phyloP scores from a whole-genome alignment of 2,888 invertebrate genomes.

The Drymonia ruficornis region DNA sequence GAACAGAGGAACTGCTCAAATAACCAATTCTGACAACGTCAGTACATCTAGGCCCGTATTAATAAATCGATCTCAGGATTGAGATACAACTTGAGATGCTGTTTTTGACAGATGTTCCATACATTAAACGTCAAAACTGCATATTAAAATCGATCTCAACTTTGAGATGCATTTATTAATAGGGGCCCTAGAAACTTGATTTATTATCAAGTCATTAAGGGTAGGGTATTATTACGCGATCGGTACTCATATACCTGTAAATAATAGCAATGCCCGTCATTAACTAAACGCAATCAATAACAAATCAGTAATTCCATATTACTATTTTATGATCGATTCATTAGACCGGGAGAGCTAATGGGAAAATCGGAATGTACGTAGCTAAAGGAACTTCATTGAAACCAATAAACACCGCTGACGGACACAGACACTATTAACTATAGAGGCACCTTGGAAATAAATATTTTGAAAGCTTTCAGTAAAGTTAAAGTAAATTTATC shows the following conservation, averaged over 20 bases:
- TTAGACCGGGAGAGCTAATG: conserved; percentile 4
- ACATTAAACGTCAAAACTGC: too few species aligned
- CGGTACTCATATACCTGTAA: conserved; percentile 25
- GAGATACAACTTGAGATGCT: too few species aligned
- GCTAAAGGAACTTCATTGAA: conserved; percentile 4
- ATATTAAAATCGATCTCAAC: too few species aligned
- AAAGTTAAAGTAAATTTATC: too few species aligned
- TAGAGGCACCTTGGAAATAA: background rate
- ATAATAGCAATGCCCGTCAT: conserved; percentile 26
- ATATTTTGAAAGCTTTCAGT: too few species aligned
- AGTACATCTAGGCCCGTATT: too few species aligned
- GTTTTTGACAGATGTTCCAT: too few species aligned
- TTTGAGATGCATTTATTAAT: too few species aligned
- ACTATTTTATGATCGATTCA: conserved; percentile 26
- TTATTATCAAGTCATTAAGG: conserved; percentile 35
- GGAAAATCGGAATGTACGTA: background rate
- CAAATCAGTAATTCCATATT: conserved; percentile 12
- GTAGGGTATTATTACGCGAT: conserved; percentile 33
- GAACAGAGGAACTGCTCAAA: conserved; percentile 10
- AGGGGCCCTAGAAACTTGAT: conserved; percentile 36
- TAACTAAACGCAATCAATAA: conserved; percentile 28
- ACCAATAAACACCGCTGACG: background rate
- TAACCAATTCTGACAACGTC: conserved; percentile 29
- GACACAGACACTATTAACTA: background rate
- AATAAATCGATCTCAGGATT: too few species aligned